A percentile compares a stretch with the other conserved stretches of the same genome.
These are phyloP conservation scores for Ylistrum balloti DNA, from an alignment of 1,140 invertebrate species.

Conservation along the genomic window DNA sequence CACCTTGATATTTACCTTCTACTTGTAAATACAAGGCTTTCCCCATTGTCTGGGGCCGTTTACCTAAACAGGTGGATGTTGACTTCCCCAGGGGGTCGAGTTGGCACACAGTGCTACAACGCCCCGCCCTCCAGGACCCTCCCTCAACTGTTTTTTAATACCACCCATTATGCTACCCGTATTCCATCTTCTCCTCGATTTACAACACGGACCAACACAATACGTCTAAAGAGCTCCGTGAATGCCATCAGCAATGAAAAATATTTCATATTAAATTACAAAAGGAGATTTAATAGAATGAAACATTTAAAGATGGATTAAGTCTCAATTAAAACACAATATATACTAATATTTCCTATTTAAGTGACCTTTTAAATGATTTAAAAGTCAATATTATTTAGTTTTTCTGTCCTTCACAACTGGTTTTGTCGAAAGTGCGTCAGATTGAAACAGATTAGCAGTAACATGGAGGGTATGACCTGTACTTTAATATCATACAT, in stretches of 20 bases:
- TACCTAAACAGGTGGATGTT: neutral
- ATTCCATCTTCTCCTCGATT: neutral
- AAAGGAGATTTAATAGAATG: neutral
- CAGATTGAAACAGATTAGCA: neutral
- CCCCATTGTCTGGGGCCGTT: neutral
- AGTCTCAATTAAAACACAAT: neutral
- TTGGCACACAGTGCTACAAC: neutral
- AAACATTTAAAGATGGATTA: constrained; percentile 6
- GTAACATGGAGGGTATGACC: neutral
- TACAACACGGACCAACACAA: neutral
- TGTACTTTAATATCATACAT: neutral
- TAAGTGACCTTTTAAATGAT: constrained; percentile 14
- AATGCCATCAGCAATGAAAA: neutral
- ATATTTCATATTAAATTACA: constrained; percentile 10
- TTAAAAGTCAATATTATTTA: neutral
- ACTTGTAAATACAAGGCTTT: neutral
- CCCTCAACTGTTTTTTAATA: neutral
- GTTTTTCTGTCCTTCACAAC: neutral
- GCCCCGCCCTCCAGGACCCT: neutral
- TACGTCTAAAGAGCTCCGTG: neutral
- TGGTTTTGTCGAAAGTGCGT: neutral
- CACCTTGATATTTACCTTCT: neutral
- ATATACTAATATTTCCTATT: neutral
- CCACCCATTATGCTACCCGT: neutral
- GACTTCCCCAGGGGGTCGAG: constrained; percentile 1